Conservation (phyloP, 2,113 vertebrate genomes). For the Lepisosteus osseus region DNA sequence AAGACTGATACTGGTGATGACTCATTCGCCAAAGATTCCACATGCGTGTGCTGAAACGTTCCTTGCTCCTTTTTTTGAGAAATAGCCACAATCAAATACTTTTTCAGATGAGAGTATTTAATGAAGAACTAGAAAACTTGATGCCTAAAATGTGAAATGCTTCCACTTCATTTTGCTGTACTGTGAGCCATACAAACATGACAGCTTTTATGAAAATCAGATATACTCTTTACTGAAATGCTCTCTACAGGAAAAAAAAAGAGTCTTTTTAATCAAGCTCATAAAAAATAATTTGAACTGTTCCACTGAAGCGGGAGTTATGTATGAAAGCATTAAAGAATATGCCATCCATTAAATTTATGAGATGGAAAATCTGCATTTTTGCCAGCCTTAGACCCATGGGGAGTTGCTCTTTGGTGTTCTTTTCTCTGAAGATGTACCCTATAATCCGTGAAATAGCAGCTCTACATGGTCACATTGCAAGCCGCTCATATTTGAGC, state of each 20-base stretch:
- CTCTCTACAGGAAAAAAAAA: constrained; percentile 28
- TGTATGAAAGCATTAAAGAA: constrained; percentile 41
- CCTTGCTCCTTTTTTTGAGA: too few species aligned
- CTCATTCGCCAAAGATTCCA: too few species aligned
- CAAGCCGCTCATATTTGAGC: constrained; percentile 17
- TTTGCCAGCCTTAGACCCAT: constrained; percentile 25
- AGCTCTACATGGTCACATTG: constrained; percentile 21
- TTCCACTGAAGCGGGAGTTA: constrained; percentile 22
- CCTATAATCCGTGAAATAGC: constrained; percentile 45
- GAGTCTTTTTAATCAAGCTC: constrained; percentile 36
- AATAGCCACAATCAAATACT: too few species aligned
- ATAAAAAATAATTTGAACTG: constrained; percentile 33
- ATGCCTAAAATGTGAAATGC: too few species aligned
- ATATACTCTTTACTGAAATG: background rate
- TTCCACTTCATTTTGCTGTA: too few species aligned
- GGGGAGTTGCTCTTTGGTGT: constrained; percentile 31
- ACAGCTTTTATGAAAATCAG: constrained; percentile 9
- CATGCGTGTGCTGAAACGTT: too few species aligned
- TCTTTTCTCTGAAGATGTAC: constrained; percentile 33
- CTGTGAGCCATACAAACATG: constrained; percentile 3
- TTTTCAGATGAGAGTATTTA: too few species aligned
- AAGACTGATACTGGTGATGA: too few species aligned
- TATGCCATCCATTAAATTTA: constrained; percentile 46
- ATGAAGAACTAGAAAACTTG: too few species aligned
- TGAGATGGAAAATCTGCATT: constrained; percentile 40